Evolutionary conservation across 2,113 vertebrate species (phyloP).

Genomic region (Mustelus asterias): DNA sequence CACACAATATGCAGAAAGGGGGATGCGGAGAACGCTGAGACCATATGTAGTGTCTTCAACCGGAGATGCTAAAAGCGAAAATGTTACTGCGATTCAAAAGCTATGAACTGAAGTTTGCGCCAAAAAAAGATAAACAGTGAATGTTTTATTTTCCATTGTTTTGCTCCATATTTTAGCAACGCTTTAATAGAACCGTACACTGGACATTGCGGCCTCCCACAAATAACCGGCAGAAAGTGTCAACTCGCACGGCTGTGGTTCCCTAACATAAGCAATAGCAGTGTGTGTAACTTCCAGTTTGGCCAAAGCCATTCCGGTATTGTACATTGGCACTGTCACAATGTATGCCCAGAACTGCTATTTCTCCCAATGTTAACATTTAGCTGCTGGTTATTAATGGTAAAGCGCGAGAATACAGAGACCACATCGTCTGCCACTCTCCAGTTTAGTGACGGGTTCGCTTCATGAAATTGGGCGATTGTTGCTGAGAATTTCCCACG

Average conservation of each 20-base stretch:
- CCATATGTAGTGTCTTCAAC: not conserved
- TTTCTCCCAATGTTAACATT: not conserved
- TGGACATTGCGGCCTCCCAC: not conserved
- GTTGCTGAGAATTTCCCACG: constrained; percentile 26
- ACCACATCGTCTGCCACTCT: not conserved
- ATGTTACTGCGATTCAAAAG: not conserved
- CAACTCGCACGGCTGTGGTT: not conserved
- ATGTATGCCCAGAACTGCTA: not conserved
- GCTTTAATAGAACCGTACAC: not conserved
- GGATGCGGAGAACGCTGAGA: not conserved
- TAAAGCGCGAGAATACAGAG: not conserved
- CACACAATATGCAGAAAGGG: not conserved
- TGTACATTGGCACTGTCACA: not conserved
- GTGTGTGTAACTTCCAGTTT: not conserved
- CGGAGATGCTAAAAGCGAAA: not conserved
- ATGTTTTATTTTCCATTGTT: not conserved
- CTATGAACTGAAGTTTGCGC: not conserved
- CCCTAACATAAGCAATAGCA: not conserved
- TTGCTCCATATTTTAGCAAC: not conserved
- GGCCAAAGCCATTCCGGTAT: not conserved
- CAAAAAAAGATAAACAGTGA: no score
- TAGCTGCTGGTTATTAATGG: not conserved
- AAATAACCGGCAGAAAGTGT: not conserved
- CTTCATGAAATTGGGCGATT: not conserved
- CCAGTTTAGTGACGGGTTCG: not conserved